Conservation (phyloP, 2,888 invertebrate genomes). For the Rambutsinella grinnellia region DNA sequence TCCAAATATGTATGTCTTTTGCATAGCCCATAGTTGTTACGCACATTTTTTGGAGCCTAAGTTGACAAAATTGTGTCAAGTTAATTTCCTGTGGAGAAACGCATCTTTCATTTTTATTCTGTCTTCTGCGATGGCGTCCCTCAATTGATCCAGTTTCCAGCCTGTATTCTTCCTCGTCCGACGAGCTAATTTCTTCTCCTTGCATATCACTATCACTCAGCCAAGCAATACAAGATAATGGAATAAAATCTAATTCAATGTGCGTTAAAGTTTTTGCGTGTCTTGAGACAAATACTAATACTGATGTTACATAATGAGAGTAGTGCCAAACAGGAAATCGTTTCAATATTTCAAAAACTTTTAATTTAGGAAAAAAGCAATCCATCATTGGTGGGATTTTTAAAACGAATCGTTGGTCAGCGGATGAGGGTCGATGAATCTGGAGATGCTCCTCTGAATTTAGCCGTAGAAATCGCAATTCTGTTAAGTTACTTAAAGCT, state of each 20-base stretch:
- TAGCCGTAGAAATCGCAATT: constrained; percentile 54
- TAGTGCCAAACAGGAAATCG: constrained; percentile 58
- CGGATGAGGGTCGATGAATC: constrained; percentile 25
- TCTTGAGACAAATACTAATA: constrained; percentile 59
- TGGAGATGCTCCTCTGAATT: constrained; percentile 58
- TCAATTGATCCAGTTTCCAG: constrained; percentile 6
- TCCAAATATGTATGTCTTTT: constrained; percentile 60
- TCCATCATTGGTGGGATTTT: constrained; percentile 60
- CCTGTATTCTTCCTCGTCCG: constrained; percentile 46
- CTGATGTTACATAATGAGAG: constrained; percentile 54
- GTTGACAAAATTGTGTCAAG: constrained; percentile 46
- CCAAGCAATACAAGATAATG: constrained; percentile 53
- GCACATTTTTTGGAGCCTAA: constrained; percentile 49
- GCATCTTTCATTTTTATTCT: constrained; percentile 23
- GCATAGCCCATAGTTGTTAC: constrained; percentile 60
- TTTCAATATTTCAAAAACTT: constrained; percentile 60
- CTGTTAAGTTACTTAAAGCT: constrained; percentile 47
- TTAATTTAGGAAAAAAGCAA: constrained; percentile 58
- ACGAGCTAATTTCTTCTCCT: constrained; percentile 42
- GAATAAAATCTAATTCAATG: constrained; percentile 58
- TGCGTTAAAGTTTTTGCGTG: constrained; percentile 55
- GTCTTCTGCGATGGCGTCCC: constrained; percentile 12
- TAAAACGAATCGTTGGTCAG: constrained; percentile 18
- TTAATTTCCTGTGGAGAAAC: constrained; percentile 52
- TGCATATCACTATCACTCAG: constrained; percentile 35